Conservation (phyloP, 2,797 vertebrate species). For the Characodon lateralis region DNA sequence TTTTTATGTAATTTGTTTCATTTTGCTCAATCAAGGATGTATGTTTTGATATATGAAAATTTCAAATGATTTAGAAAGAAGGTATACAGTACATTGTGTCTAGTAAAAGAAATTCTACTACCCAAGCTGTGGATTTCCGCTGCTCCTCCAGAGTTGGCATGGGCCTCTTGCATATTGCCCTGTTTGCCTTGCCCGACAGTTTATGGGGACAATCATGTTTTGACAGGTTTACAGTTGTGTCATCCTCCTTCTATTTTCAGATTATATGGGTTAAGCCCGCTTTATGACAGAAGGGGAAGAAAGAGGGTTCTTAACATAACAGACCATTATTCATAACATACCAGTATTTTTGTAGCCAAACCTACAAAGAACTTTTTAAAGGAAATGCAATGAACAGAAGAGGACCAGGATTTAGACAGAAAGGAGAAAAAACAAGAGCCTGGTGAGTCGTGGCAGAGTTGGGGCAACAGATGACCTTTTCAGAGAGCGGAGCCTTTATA, state of each 20-base stretch:
- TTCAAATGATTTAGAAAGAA: background rate
- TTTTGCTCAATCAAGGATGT: background rate
- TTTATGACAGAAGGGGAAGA: too few relatives aligned
- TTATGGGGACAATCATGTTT: too few relatives aligned
- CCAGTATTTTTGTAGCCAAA: background rate
- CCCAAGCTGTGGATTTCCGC: background rate
- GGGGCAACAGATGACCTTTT: slow-evolving; percentile 81
- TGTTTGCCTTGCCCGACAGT: background rate
- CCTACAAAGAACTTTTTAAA: background rate
- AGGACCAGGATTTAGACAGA: slow-evolving; percentile 17
- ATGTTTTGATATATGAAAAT: background rate
- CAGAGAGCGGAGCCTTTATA: slow-evolving; percentile 68
- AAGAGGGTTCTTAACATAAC: background rate
- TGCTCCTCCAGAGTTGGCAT: background rate
- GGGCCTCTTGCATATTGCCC: background rate
- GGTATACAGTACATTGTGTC: background rate
- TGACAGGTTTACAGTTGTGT: background rate
- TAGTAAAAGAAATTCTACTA: background rate
- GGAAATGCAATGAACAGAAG: slow-evolving; percentile 27
- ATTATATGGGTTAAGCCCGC: background rate
- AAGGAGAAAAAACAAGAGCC: slow-evolving; percentile 47
- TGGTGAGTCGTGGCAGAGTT: slow-evolving; percentile 42
- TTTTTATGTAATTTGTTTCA: background rate
- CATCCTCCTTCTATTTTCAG: background rate
- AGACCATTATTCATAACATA: background rate